A percentile compares a stretch with the other conserved stretches of the same genome.
Conservation (phyloP, 2,113 vertebrate genomes). For the Nestor notabilis region DNA sequence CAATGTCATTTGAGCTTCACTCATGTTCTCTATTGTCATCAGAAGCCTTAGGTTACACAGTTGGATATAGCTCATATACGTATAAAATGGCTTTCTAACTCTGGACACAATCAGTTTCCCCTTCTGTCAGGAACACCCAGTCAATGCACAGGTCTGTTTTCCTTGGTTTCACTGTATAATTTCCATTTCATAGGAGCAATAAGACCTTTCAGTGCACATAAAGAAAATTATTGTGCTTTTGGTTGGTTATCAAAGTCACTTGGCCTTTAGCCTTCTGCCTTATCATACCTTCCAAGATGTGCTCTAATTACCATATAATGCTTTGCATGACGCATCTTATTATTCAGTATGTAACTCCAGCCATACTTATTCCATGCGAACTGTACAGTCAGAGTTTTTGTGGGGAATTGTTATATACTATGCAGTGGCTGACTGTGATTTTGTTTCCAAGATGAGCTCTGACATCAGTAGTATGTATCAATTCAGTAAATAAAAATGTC, state of each 20-base stretch:
- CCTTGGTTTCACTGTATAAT: constrained; percentile 26
- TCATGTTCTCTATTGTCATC: constrained; percentile 19
- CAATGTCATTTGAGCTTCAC: constrained; percentile 43
- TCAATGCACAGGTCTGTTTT: constrained; percentile 42
- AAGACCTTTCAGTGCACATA: constrained; percentile 48
- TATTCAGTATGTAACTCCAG: constrained; percentile 47
- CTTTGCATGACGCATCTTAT: constrained; percentile 53
- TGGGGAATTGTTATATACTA: constrained; percentile 65
- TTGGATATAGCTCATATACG: not conserved
- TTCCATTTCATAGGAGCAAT: constrained; percentile 58
- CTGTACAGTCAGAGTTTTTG: constrained; percentile 60
- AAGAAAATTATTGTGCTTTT: constrained; percentile 67
- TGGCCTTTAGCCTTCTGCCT: constrained; percentile 63
- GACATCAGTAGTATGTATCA: constrained; percentile 55
- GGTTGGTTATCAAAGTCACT: constrained; percentile 57
- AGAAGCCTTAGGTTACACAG: constrained; percentile 11
- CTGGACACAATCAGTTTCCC: not conserved
- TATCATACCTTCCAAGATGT: constrained; percentile 69
- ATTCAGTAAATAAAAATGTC: constrained; percentile 65
- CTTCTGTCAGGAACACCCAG: not conserved
- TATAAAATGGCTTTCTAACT: not conserved
- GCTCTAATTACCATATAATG: constrained; percentile 58
- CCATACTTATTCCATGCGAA: constrained; percentile 35
- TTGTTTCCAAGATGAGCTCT: constrained; percentile 58
- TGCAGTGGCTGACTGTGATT: constrained; percentile 64